These are phyloP conservation scores for Meiosimyza platycephala DNA, from an alignment of 2,888 invertebrate genomes.

Conservation along the genomic window DNA sequence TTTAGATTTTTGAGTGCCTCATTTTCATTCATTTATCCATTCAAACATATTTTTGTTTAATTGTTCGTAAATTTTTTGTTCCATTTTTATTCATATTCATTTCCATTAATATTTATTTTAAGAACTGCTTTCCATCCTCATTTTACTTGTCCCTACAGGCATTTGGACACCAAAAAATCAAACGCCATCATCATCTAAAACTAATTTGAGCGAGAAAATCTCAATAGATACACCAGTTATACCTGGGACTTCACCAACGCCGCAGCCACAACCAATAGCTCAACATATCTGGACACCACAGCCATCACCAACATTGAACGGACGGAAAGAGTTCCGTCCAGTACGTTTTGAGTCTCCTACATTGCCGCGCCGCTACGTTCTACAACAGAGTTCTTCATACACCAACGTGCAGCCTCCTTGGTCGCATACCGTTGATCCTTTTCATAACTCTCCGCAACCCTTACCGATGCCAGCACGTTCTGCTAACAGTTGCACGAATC, in stretches of 20 bases:
- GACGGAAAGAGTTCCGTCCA: slow-evolving; percentile 83
- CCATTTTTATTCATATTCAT: slow-evolving; percentile 8
- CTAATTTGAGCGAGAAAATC: slow-evolving; percentile 49
- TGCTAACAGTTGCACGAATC: slow-evolving; percentile 50
- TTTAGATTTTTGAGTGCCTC: too few species aligned
- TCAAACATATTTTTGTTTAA: too few species aligned
- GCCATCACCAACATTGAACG: slow-evolving; percentile 76
- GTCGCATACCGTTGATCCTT: slow-evolving; percentile 40
- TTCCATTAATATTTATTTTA: slow-evolving; percentile 16
- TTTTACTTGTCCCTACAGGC: slow-evolving; percentile 49
- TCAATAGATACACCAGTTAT: slow-evolving; percentile 33
- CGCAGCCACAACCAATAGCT: slow-evolving; percentile 69
- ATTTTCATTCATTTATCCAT: too few species aligned
- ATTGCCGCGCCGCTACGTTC: slow-evolving; percentile 68
- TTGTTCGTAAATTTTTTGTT: slow-evolving; percentile 20
- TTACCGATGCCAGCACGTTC: slow-evolving; percentile 48
- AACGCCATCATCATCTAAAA: slow-evolving; percentile 60
- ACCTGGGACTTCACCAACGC: slow-evolving; percentile 62
- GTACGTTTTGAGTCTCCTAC: slow-evolving; percentile 80
- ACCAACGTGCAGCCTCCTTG: slow-evolving; percentile 50
- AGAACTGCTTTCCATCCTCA: slow-evolving; percentile 31
- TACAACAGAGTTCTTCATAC: slow-evolving; percentile 44
- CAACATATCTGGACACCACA: slow-evolving; percentile 84
- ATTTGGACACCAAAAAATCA: slow-evolving; percentile 64
- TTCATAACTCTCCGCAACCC: slow-evolving; percentile 51